Base-by-base conservation (phyloP, 2,888 invertebrate genomes). In the Pardosa pseudoannulata region DNA sequence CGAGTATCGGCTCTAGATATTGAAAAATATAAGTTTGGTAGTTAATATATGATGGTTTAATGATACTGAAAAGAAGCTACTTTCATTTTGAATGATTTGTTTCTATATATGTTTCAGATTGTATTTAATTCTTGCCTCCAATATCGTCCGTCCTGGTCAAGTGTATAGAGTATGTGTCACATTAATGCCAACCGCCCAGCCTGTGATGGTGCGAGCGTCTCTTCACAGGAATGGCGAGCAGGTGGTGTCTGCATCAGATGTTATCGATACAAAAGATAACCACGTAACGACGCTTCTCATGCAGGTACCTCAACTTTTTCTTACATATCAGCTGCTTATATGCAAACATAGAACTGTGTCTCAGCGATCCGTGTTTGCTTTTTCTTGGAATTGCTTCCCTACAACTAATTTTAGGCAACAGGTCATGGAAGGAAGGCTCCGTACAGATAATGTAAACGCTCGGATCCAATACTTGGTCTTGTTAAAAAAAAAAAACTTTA, bases 151-250 rank as follows among this genome's bases (percentile, higher is more conserved):
- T 2, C 98, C 98, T 0, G 96, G 96, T 0, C 96, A 97, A 90
- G 94, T 98, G 79, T 97, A 97, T 91, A 95, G 96, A 90, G 95
- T 98, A 6, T 95, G 96, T 0, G 97, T 96, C 0, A 96, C 95
- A 76, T 95, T 98, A 41, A 92, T 98, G 32, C 94, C 95, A 90
- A 94, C 96, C 9, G 94, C 94, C 65, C 93, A 95, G 87, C 96
- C 96, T 36, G 94, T 98, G 91, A 95, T 95, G 0, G 95, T 98
- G 1, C 93, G 96, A 88, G 95, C 97, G 0, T 96, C 97, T 70
- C 96, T 98, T 89, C 95, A 96, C 88, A 94, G 96, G 89, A 96
- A 97, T 91, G 96, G 96, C 0, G 96, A 97, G 0, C 97, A 97
- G 91, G 94, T 98, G 89, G 94, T 96, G 23, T 94, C 96, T 28